Conservation (phyloP, 2,888 invertebrate genomes). For the Drosophila demipolita region DNA sequence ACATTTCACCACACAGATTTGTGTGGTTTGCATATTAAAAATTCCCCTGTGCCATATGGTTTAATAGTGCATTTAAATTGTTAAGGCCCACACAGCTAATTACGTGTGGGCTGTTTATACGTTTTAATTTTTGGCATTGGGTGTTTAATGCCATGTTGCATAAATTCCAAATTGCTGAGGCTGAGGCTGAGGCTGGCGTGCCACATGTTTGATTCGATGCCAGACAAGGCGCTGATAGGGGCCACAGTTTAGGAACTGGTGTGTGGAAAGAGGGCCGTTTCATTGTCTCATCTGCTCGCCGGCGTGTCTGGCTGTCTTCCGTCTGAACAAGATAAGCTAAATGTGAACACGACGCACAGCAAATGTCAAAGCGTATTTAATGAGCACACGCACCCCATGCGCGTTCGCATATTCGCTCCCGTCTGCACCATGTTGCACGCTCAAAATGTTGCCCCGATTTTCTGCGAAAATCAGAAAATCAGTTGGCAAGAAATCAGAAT, state of each 20-base stretch:
- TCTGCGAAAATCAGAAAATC: slow-evolving; percentile 75
- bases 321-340: slow-evolving; percentile 71
- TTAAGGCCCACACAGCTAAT: slow-evolving; percentile 68
- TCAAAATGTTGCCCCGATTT: slow-evolving; percentile 43
- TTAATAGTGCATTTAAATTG: slow-evolving; percentile 68
- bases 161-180: slow-evolving; percentile 55
- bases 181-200: slow-evolving; percentile 47
- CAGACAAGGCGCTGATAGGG: slow-evolving; percentile 30
- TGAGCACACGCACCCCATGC: slow-evolving; percentile 47
- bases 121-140: slow-evolving; percentile 38
- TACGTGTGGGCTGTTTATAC: slow-evolving; percentile 63
- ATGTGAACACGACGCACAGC: slow-evolving; percentile 56
- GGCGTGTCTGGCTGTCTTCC: slow-evolving; percentile 52
- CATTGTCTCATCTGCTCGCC: slow-evolving; percentile 61
- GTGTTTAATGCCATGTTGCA: slow-evolving; percentile 63
- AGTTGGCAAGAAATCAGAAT: slow-evolving; percentile 76
- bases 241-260: neutral
- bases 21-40: slow-evolving; percentile 53
- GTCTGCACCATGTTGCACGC: neutral
- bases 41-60: slow-evolving; percentile 32
- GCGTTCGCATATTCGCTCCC: neutral
- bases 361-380: slow-evolving; percentile 78
- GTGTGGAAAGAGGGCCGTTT: slow-evolving; percentile 13
- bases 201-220: slow-evolving; percentile 65
- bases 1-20: slow-evolving; percentile 45